Base-by-base conservation (phyloP, 2,113 vertebrate species). In the Probosciger aterrimus region DNA sequence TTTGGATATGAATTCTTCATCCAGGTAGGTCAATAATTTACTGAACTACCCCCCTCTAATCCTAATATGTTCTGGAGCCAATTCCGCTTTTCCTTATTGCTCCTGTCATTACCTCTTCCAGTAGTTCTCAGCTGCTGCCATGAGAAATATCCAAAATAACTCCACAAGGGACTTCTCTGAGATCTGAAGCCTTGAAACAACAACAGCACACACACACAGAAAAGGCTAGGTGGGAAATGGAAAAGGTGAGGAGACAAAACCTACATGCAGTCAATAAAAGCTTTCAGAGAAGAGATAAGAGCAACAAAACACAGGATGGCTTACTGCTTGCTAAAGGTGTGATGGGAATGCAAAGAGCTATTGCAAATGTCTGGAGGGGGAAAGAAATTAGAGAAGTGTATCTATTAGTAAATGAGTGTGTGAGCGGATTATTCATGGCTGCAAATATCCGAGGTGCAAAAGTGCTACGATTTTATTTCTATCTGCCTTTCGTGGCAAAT, bases 261-360 rank as follows among this genome's bases (percentile, higher is more conserved):
- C 47, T 94, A 90, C 88, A 91, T 49, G 64, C 68, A 94, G 88
- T 86, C 90, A 92, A 88, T 96, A 94, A 96, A 97, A 95, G 88
- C 92, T 95, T 93, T 86, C 76, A 86, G 76, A 77, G 73, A 55
- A 60, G 59, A 92, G 93, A 93, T 90, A 91, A 96, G 83, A 93
- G 65, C 55, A 78, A 87, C 77, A 73, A 91, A 96, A 93, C 47
- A 75, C n/a, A 71, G 82, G 82, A 79, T 16, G 57, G 70, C 67
- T 95, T 92, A 57, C 69, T 87, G 86, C 62, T 87, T 2, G 9
- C 88, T 89, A 35, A 95, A 90, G 73, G 92, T 95, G 92, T 95
- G 90, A 94, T 71, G 92, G 52, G 92, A 96, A 96, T 94, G 80
- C 89, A 94, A 96, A 92, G 83, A 57, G 65, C 80, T 94, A 96